These are phyloP conservation scores for Leptodirus hochenwartii DNA, from an alignment of 2,888 invertebrate species.

Conservation along the genomic window DNA sequence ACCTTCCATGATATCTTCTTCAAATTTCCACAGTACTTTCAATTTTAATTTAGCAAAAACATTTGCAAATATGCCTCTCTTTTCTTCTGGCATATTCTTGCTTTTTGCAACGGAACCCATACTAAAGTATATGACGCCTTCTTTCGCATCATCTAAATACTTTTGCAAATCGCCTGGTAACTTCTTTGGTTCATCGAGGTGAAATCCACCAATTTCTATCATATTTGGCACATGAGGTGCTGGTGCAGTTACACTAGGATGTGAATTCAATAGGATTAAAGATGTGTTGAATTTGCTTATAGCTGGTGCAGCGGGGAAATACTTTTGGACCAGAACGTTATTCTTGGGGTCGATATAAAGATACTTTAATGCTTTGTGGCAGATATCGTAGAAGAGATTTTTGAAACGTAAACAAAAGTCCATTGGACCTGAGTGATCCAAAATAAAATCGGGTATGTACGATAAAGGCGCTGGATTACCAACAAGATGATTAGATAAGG, in stretches of 20 bases:
- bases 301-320: conserved; percentile 16
- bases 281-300: conserved; percentile 17
- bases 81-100: conserved; percentile 32
- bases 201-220: conserved; percentile 37
- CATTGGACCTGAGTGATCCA: conserved; percentile 26
- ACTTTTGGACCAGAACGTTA: conserved; percentile 15
- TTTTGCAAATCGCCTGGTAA: conserved; percentile 29
- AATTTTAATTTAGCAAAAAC: conserved; percentile 37
- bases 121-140: conserved; percentile 38
- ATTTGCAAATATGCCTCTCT: conserved; percentile 32
- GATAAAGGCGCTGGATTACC: conserved; percentile 29
- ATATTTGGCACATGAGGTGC: conserved; percentile 33
- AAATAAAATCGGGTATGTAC: conserved; percentile 28
- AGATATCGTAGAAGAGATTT: conserved; percentile 27
- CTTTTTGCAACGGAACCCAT: conserved; percentile 40
- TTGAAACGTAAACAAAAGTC: conserved; percentile 32
- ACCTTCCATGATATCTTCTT: conserved; percentile 22
- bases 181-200: conserved; percentile 19
- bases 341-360: conserved; percentile 16
- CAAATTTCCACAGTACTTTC: conserved; percentile 33
- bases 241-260: conserved; percentile 30
- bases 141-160: conserved; percentile 30
- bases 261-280: conserved; percentile 21
- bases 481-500: conserved; percentile 28
- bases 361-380: conserved; percentile 15